These are phyloP conservation scores for Gymnothorax reevesii DNA, from an alignment of 2,797 vertebrate species.

Conservation along the genomic window DNA sequence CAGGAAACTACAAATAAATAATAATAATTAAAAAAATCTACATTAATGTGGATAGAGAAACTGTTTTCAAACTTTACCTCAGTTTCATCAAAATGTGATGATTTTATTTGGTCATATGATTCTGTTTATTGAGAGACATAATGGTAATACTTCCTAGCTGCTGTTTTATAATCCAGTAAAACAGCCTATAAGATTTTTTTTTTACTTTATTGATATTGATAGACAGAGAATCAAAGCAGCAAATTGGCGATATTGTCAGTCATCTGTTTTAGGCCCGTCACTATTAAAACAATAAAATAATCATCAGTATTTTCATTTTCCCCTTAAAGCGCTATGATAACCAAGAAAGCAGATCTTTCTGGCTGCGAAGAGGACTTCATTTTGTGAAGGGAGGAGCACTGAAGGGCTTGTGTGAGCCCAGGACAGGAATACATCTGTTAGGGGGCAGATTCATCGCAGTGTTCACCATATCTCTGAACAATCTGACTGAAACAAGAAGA, in stretches of 20 bases:
- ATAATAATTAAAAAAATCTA: constrained; percentile 17
- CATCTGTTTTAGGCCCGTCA: neutral
- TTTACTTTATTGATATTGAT: too few species aligned
- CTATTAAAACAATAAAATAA: neutral
- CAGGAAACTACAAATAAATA: constrained; percentile 71
- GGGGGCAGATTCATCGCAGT: constrained; percentile 61
- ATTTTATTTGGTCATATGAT: neutral
- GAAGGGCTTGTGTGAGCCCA: constrained; percentile 45
- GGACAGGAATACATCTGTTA: constrained; percentile 46
- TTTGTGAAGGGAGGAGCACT: constrained; percentile 35
- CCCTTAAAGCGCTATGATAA: neutral
- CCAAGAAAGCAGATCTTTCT: neutral
- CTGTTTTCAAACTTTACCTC: too few species aligned
- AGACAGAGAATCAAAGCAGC: too few species aligned
- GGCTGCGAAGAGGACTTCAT: neutral
- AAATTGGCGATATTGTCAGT: too few species aligned
- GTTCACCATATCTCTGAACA: constrained; percentile 58
- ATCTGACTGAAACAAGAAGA: neutral
- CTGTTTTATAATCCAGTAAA: neutral
- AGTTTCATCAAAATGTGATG: neutral
- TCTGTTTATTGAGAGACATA: neutral
- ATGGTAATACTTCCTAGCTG: neutral
- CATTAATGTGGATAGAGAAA: neutral
- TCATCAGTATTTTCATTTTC: neutral
- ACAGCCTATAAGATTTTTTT: too few species aligned